A percentile compares a stretch with the other conserved stretches of the same genome.
These are phyloP conservation scores for Turritopsis rubra DNA, from an alignment of 30 jellyfish, hydroid and myxozoan genomes.

Conservation along the genomic window DNA sequence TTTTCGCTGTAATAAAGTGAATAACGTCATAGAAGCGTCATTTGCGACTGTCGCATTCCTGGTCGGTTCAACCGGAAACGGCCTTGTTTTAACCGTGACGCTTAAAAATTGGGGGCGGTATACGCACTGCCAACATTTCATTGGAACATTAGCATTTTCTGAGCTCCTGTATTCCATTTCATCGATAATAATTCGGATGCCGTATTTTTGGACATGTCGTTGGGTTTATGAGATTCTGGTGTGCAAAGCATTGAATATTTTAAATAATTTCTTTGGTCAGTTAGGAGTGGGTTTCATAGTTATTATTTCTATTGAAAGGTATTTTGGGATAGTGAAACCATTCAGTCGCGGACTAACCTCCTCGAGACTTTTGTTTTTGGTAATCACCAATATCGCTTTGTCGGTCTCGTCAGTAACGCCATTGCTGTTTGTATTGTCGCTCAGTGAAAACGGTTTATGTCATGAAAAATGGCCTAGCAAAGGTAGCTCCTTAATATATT, in stretches of 20 bases:
- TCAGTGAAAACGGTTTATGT: background rate
- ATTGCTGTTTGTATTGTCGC: background rate
- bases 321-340: background rate
- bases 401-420: background rate
- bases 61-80: background rate
- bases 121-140: background rate
- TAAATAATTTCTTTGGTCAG: background rate
- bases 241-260: background rate
- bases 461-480: background rate
- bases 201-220: background rate
- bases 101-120: background rate
- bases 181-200: background rate
- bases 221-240: background rate
- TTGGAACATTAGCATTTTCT: background rate
- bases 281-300: background rate
- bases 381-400: background rate
- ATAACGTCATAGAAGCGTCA: background rate
- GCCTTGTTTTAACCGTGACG: background rate
- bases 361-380: background rate
- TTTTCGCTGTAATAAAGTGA: background rate
- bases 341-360: background rate
- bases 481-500: background rate
- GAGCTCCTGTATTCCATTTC: background rate
- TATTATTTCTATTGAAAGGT: background rate
- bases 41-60: background rate